These are phyloP conservation scores for Hymenopus coronatus DNA, from an alignment of 2,888 invertebrate species.

Conservation along the genomic window DNA sequence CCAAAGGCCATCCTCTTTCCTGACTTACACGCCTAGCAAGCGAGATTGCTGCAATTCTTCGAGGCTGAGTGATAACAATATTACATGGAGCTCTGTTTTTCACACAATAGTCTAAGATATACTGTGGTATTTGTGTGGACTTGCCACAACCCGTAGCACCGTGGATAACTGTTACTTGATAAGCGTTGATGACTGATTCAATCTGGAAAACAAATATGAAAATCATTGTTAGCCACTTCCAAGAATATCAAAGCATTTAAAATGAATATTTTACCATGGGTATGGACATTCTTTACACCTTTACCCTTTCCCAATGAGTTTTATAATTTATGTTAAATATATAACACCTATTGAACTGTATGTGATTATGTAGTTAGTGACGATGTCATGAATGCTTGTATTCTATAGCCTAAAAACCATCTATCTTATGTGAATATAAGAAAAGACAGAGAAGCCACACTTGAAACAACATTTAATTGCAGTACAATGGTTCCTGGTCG, in stretches of 20 bases:
- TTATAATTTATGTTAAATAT: too few relatives aligned
- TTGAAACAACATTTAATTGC: too few relatives aligned
- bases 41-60: conserved; percentile 89
- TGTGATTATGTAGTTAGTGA: too few relatives aligned
- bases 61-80: conserved; percentile 89
- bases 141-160: conserved; percentile 96
- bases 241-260: neutral
- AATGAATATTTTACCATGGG: neutral
- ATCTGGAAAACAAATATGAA: conserved; percentile 53
- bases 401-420: too few relatives aligned
- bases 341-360: too few relatives aligned
- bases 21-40: conserved; percentile 80
- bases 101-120: conserved; percentile 77
- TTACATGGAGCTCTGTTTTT: conserved; percentile 67
- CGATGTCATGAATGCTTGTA: too few relatives aligned
- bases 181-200: conserved; percentile 61
- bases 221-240: neutral
- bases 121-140: conserved; percentile 90
- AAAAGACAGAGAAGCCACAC: too few relatives aligned
- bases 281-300: too few relatives aligned
- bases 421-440: too few relatives aligned
- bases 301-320: too few relatives aligned
- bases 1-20: conserved; percentile 79
- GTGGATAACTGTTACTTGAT: conserved; percentile 78
- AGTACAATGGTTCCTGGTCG: too few relatives aligned